Conservation (phyloP, 1,140 invertebrate species). For the Drosophila pectinifera region DNA sequence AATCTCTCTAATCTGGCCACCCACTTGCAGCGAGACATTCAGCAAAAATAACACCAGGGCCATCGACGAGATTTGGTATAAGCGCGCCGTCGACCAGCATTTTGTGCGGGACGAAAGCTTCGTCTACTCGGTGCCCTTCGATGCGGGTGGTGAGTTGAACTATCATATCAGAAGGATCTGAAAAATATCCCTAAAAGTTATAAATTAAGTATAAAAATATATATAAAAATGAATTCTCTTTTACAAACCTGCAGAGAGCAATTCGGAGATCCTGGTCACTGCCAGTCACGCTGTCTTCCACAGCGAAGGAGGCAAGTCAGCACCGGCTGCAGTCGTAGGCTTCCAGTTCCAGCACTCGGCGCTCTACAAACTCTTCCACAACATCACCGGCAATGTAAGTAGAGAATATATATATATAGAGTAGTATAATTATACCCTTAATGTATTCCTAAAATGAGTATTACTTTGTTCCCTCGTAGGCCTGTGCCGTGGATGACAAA, state of each 20-base stretch:
- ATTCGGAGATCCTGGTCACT: constrained; percentile 91
- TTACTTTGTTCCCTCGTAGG: constrained; percentile 73
- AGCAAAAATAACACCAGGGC: constrained; percentile 89
- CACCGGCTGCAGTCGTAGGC: constrained; percentile 96
- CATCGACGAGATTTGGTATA: constrained; percentile 97
- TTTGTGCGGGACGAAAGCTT: constrained; percentile 92
- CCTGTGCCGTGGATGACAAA: constrained; percentile 90
- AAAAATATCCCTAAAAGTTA: too few relatives aligned
- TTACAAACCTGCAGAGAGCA: too few relatives aligned
- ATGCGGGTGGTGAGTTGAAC: constrained; percentile 81
- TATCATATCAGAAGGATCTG: too few relatives aligned
- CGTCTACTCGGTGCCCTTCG: constrained; percentile 94
- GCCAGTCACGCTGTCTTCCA: constrained; percentile 95
- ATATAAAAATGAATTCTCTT: too few relatives aligned
- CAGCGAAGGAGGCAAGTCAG: constrained; percentile 87
- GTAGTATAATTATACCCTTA: too few relatives aligned
- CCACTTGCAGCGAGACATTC: constrained; percentile 86
- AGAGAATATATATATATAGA: too few relatives aligned
- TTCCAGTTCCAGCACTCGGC: constrained; percentile 93
- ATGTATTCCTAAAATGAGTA: neutral
- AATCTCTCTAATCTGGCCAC: neutral
- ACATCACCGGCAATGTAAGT: constrained; percentile 90
- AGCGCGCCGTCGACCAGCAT: constrained; percentile 95
- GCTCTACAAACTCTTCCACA: constrained; percentile 90
- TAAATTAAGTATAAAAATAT: too few relatives aligned